Percentiles rank a stretch among this genome's conserved stretches.
These are phyloP conservation scores for Camponotus vicinus DNA, from an alignment of 1,140 invertebrate species.

Conservation along the genomic window DNA sequence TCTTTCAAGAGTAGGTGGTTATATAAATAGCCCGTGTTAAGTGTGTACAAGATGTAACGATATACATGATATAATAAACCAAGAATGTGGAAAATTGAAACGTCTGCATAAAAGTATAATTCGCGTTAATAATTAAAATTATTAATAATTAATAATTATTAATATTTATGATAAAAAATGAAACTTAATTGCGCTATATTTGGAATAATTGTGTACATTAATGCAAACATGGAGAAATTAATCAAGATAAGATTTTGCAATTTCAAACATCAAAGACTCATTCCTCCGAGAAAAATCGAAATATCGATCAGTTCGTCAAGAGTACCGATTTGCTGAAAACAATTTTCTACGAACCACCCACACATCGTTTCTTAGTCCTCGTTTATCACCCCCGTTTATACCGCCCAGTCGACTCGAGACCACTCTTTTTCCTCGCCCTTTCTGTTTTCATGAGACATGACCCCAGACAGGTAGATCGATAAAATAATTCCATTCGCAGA, in stretches of 20 bases:
- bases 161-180: not conserved
- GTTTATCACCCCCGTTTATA: constrained; percentile 18
- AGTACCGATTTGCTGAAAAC: constrained; percentile 31
- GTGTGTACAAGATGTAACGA: too few species aligned
- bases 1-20: not conserved
- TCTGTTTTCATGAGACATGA: not conserved
- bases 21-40: not conserved
- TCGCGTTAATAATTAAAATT: too few species aligned
- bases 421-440: constrained; percentile 3
- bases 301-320: not conserved
- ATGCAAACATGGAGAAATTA: not conserved
- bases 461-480: constrained; percentile 14
- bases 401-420: constrained; percentile 30
- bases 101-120: not conserved
- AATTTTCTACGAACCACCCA: constrained; percentile 20
- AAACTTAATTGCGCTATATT: not conserved
- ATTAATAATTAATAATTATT: not conserved
- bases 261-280: not conserved
- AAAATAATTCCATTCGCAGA: constrained; percentile 17
- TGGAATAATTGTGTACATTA: not conserved
- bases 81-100: not conserved
- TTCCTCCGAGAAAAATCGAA: not conserved
- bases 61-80: not conserved
- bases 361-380: not conserved
- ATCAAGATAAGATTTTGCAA: not conserved